Percentiles rank a stretch among this genome's conserved stretches.
These are phyloP conservation scores for Magallana gigas DNA, from an alignment of 1,140 invertebrate species.

Conservation along the genomic window DNA sequence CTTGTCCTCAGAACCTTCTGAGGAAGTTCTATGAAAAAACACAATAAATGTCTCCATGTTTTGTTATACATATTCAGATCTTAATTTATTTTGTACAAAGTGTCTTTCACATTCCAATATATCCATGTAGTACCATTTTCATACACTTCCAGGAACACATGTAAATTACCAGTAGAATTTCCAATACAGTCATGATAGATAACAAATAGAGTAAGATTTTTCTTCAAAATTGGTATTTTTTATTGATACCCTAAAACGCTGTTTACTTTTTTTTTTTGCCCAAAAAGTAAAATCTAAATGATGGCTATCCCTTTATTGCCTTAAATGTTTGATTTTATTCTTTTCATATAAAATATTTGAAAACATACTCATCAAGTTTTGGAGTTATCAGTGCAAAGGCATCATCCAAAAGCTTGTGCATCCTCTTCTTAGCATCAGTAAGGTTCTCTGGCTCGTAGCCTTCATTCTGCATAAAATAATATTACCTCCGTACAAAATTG, in stretches of 20 bases:
- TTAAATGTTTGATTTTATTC: background rate
- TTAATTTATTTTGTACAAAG: too few species aligned
- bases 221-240: background rate
- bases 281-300: background rate
- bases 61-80: too few species aligned
- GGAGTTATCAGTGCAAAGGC: slow-evolving; percentile 70
- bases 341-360: background rate
- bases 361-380: slow-evolving; percentile 1
- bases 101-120: too few species aligned
- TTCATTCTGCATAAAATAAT: slow-evolving; percentile 48
- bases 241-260: background rate
- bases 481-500: too few species aligned
- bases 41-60: background rate
- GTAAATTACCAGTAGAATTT: too few species aligned
- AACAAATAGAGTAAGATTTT: too few species aligned
- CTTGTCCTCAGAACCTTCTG: slow-evolving; percentile 16
- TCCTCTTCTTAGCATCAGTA: slow-evolving; percentile 62
- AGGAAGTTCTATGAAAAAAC: background rate
- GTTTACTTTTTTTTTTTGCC: background rate
- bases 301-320: background rate
- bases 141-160: background rate
- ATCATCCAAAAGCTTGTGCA: slow-evolving; percentile 70
- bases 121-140: background rate
- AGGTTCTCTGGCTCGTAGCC: slow-evolving; percentile 59
- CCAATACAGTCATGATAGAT: too few species aligned